These are phyloP conservation scores for Ophiodon elongatus DNA, from an alignment of 2,113 vertebrate genomes.

Conservation along the genomic window DNA sequence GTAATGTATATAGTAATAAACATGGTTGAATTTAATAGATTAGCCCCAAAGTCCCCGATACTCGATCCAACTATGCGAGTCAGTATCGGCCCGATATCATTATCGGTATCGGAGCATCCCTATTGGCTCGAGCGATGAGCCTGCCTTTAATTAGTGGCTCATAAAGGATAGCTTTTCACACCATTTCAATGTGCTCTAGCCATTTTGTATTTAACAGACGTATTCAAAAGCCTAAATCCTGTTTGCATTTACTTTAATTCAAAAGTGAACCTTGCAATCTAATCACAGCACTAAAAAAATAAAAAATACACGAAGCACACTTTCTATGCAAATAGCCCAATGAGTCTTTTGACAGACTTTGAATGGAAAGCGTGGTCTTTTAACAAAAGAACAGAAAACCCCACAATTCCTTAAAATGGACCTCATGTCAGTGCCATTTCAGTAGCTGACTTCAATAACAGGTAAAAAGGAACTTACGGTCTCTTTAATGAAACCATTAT, in stretches of 20 bases:
- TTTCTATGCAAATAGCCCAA: constrained; percentile 39
- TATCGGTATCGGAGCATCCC: not conserved
- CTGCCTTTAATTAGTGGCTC: constrained; percentile 56
- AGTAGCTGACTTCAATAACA: constrained; percentile 17
- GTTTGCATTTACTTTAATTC: constrained; percentile 37
- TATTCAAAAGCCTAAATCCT: constrained; percentile 27
- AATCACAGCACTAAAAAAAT: constrained; percentile 9
- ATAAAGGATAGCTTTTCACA: constrained; percentile 38
- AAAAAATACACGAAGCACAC: not conserved
- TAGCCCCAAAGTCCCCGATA: not conserved
- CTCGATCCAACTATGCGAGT: not conserved
- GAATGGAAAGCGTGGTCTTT: not conserved
- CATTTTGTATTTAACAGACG: constrained; percentile 20
- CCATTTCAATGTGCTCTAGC: constrained; percentile 1
- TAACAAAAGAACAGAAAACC: constrained; percentile 1
- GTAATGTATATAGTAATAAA: not conserved
- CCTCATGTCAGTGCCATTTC: not conserved
- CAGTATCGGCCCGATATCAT: not conserved
- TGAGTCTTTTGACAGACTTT: constrained; percentile 3
- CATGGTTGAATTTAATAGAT: not conserved
- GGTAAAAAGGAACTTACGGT: not conserved
- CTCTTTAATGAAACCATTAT: constrained; percentile 31
- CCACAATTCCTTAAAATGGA: constrained; percentile 14
- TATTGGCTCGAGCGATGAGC: not conserved
- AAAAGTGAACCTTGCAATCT: constrained; percentile 29